Evolutionary conservation across 2,888 invertebrate species (phyloP).

Genomic region (Epistrophella euchroma): DNA sequence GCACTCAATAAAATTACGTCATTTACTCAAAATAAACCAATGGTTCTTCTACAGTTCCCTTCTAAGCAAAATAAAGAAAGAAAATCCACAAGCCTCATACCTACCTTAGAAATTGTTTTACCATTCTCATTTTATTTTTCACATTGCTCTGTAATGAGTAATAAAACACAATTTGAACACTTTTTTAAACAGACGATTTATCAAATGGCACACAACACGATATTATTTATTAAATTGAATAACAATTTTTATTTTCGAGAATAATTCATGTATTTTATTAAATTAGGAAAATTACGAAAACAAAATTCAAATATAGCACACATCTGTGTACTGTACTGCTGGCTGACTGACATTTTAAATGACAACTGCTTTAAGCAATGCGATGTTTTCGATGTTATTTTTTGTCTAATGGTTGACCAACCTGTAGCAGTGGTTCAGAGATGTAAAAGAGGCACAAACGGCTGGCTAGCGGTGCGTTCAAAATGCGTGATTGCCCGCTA

Average conservation of each 20-base stretch:
- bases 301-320: conserved; percentile 26
- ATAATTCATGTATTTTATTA: not conserved
- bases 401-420: not conserved
- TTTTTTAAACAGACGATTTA: not conserved
- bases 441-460: not conserved
- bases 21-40: conserved; percentile 62
- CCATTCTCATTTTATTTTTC: conserved; percentile 61
- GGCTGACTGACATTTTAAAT: conserved; percentile 41
- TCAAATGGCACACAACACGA: not conserved
- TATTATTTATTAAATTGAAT: not conserved
- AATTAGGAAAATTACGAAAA: conserved; percentile 30
- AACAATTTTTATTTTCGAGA: not conserved
- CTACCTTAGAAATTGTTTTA: conserved; percentile 70
- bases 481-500: no score
- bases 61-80: conserved; percentile 7
- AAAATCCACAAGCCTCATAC: conserved; percentile 37
- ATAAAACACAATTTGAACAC: not conserved
- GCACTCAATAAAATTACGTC: conserved; percentile 55
- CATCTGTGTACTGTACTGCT: conserved; percentile 26
- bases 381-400: conserved; percentile 45
- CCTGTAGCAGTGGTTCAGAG: not conserved
- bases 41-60: conserved; percentile 11
- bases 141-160: not conserved
- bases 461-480: no score
- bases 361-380: not conserved